These are phyloP conservation scores for Rotaria sp. DNA, from an alignment of 2,888 invertebrate genomes.

Conservation along the genomic window DNA sequence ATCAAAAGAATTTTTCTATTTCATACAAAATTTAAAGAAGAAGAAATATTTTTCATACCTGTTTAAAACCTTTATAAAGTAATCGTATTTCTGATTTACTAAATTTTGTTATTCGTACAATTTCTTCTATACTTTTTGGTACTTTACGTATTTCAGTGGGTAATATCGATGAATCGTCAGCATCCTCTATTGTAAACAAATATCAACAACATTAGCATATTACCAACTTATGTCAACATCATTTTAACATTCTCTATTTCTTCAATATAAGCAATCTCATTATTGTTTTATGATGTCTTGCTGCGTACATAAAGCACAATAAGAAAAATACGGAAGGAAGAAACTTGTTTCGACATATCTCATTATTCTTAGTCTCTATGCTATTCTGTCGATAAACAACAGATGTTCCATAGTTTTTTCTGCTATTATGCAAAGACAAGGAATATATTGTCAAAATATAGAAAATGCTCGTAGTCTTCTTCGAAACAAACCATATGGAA, in stretches of 20 bases:
- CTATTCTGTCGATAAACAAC: background rate
- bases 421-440: background rate
- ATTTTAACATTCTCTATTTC: background rate
- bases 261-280: background rate
- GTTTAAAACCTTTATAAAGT: slow-evolving; percentile 91
- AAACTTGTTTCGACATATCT: slow-evolving; percentile 14
- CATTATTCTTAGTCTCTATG: background rate
- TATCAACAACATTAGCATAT: background rate
- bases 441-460: background rate
- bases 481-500: background rate
- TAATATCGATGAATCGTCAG: background rate
- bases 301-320: background rate
- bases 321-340: background rate
- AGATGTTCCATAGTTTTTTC: background rate
- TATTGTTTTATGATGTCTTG: too few relatives aligned
- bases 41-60: slow-evolving; percentile 62
- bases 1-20: too few relatives aligned
- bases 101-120: slow-evolving; percentile 58
- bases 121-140: slow-evolving; percentile 37
- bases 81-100: slow-evolving; percentile 75
- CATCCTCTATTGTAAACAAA: background rate
- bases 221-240: background rate
- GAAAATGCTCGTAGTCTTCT: background rate
- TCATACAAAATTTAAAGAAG: too few relatives aligned
- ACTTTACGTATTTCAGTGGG: slow-evolving; percentile 26